Evolutionary conservation across 2,888 invertebrate species (phyloP), one percentile per base, ranked within the genome.

Genomic region (Philereme vetulata): DNA sequence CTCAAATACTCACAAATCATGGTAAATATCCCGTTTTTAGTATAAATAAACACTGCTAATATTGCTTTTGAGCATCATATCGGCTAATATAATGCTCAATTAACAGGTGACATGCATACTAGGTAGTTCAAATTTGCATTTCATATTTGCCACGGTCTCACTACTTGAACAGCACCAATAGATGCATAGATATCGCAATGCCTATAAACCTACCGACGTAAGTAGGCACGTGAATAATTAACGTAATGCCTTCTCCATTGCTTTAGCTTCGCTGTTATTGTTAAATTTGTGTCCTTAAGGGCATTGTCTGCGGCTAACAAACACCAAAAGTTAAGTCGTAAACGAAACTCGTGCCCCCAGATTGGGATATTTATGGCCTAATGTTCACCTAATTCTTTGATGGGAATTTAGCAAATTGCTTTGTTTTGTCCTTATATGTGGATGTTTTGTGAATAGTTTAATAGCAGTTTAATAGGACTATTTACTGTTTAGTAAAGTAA

Each of bases 311-410:
- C 63, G 72, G 77, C 68, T 70, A 69, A 74, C 77, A 80, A 83
- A 85, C 77, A 78, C 64, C 70, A 62, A 68, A 88, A 88, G 79
- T 87, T 88, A 78, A 67, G 67, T 71, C 82, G 78, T 86, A 85
- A 86, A 79, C 70, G 75, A 56, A 63, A 70, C 67, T 70, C 79
- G 76, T 77, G 76, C 73, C 65, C 21, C 73, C 57, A 74, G 77
- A 78, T 76, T 72, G 72, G 63, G 70, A 73, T 67, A 72, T 74
- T 68, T 50, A 66, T 68, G 68, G 72, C 72, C 36, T 65, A 64
- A 62, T 60, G 61, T 51, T 59, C 68, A 58, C 69, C 67, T 67
- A 70, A 70, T 71, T 67, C 67, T 67, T 62, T 56, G 52, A 61
- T 54, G 60, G 52, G 56, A 61, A 60, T 64, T 60, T 52, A 44